Percentiles rank a stretch among this genome's conserved stretches.
phyloP scores from a whole-genome alignment of 2,888 invertebrate species.

The Drosophila bunnanda region DNA sequence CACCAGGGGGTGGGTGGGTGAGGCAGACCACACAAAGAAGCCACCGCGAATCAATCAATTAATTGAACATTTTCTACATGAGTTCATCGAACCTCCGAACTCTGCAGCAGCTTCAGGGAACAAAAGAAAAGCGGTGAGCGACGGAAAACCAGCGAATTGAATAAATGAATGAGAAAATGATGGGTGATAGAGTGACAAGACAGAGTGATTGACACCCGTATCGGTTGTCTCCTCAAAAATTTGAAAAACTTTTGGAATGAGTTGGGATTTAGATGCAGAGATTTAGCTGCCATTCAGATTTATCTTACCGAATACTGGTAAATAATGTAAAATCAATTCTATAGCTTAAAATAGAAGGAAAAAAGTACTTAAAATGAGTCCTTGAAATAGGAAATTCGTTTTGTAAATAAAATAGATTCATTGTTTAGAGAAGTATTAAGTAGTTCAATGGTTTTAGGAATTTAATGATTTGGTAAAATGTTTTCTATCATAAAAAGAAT shows the following conservation, averaged over 20 bases:
- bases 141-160: slow-evolving; percentile 43
- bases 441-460: neutral
- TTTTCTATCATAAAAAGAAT: no score
- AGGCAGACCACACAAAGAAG: slow-evolving; percentile 26
- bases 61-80: slow-evolving; percentile 67
- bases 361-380: neutral
- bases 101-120: slow-evolving; percentile 43
- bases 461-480: neutral
- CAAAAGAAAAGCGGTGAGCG: slow-evolving; percentile 19
- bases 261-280: neutral
- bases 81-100: slow-evolving; percentile 77
- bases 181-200: slow-evolving; percentile 22
- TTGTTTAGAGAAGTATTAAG: neutral
- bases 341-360: neutral
- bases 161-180: slow-evolving; percentile 51
- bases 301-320: neutral
- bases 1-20: slow-evolving; percentile 26
- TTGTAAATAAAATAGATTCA: neutral
- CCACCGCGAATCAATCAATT: slow-evolving; percentile 75
- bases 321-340: slow-evolving; percentile 1
- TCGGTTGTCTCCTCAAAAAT: slow-evolving; percentile 11
- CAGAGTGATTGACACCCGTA: slow-evolving; percentile 33
- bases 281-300: slow-evolving; percentile 3
- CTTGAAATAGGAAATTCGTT: neutral
- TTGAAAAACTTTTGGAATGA: neutral